Evolutionary conservation across 2,113 vertebrate genomes (phyloP).

Genomic region (Tragelaphus scriptus): DNA sequence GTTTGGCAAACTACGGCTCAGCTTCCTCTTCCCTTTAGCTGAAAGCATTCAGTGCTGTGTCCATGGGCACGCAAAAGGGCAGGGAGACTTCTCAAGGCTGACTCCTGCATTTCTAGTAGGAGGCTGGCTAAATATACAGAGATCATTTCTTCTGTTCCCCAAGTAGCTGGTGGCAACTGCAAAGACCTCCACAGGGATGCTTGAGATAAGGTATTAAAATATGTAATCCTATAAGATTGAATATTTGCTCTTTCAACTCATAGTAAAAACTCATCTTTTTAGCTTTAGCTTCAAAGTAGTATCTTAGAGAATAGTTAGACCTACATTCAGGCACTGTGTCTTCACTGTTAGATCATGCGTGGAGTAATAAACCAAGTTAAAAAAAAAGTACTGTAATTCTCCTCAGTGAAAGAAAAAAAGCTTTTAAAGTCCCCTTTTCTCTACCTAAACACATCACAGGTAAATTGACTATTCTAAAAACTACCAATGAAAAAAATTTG

Average conservation of each 20-base stretch:
- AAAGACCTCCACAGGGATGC: conserved; percentile 22
- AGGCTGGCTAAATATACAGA: background rate
- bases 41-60: conserved; percentile 40
- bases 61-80: background rate
- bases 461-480: conserved; percentile 21
- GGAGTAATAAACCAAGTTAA: background rate
- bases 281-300: background rate
- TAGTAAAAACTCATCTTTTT: background rate
- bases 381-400: background rate
- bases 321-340: background rate
- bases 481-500: background rate
- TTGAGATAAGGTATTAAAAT: background rate
- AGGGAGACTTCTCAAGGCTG: background rate
- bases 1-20: conserved; percentile 54
- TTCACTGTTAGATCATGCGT: background rate
- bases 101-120: conserved; percentile 25
- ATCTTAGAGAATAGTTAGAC: background rate
- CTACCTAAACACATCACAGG: conserved; percentile 26
- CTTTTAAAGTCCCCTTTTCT: background rate
- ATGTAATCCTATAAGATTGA: background rate
- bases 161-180: background rate
- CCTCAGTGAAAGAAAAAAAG: background rate
- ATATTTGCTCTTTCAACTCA: conserved; percentile 3
- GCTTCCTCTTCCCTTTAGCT: conserved; percentile 19
- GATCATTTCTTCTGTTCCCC: background rate